A percentile compares a stretch with the other conserved stretches of the same genome.
Conservation (phyloP, 2,797 vertebrate species). For the Myotis planiceps region DNA sequence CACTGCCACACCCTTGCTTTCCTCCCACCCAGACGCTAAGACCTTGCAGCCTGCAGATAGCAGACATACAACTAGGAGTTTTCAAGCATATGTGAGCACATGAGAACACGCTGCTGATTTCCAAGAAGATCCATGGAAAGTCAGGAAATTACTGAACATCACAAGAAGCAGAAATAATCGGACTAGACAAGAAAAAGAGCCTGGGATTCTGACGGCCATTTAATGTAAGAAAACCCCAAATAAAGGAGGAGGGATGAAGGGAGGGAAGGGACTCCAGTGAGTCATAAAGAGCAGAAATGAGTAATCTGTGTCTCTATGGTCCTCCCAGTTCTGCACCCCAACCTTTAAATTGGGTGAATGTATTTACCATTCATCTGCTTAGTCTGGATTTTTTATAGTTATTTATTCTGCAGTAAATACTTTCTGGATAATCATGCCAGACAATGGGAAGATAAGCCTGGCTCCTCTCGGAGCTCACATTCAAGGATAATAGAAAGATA, state of each 20-base stretch:
- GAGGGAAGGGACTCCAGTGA: background rate
- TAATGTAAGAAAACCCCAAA: background rate
- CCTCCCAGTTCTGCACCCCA: background rate
- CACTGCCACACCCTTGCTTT: background rate
- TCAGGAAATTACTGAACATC: background rate
- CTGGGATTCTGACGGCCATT: background rate
- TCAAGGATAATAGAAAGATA: background rate
- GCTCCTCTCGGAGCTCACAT: background rate
- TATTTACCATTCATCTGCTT: slow-evolving; percentile 7
- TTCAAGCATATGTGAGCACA: background rate
- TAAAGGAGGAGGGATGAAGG: background rate
- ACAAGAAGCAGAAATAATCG: background rate
- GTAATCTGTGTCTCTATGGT: background rate
- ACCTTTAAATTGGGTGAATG: background rate
- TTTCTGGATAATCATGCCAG: slow-evolving; percentile 7
- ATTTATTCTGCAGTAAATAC: slow-evolving; percentile 13
- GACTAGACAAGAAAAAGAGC: slow-evolving; percentile 34
- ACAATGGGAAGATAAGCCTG: background rate
- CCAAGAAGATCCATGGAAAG: background rate
- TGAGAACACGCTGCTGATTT: background rate
- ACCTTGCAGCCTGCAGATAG: background rate
- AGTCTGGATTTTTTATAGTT: background rate
- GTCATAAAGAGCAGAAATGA: slow-evolving; percentile 34
- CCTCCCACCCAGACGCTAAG: background rate
- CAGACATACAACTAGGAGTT: background rate